Conservation (phyloP, 2,113 vertebrate genomes). For the Gadus macrocephalus region DNA sequence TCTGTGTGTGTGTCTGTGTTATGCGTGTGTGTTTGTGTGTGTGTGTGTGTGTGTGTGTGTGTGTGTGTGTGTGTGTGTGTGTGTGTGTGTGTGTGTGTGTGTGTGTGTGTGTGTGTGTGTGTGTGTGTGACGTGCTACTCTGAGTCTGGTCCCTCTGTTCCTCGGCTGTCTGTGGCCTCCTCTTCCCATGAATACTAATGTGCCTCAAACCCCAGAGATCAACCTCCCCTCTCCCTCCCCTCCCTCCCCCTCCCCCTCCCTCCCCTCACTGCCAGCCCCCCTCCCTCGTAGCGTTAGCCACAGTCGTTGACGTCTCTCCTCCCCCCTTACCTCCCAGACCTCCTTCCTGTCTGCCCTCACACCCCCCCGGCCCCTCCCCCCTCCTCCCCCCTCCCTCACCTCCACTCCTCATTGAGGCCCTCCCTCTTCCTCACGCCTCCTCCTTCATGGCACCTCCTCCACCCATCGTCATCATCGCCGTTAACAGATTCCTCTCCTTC, state of each 20-base stretch:
- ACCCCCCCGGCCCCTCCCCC: no score
- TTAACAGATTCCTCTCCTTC: neutral
- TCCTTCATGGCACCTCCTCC: neutral
- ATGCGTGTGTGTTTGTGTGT: neutral
- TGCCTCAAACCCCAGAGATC: slow-evolving; percentile 74
- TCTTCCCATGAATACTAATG: slow-evolving; percentile 77
- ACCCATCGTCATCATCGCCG: slow-evolving; percentile 10
- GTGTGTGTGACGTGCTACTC: slow-evolving; percentile 54
- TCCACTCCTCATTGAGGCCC: slow-evolving; percentile 24
- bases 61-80: slow-evolving; percentile 12
- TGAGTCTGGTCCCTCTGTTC: slow-evolving; percentile 68
- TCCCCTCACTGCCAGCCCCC: slow-evolving; percentile 31
- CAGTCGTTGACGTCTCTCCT: slow-evolving; percentile 45
- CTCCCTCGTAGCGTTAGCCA: slow-evolving; percentile 37
- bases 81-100: slow-evolving; percentile 24
- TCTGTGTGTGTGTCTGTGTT: neutral
- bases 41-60: slow-evolving; percentile 12
- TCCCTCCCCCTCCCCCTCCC: slow-evolving; percentile 39
- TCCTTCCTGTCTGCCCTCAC: slow-evolving; percentile 47
- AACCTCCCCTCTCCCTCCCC: slow-evolving; percentile 44
- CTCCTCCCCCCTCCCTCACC: neutral
- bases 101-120: slow-evolving; percentile 20
- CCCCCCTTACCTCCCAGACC: slow-evolving; percentile 64
- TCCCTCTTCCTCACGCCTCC: neutral
- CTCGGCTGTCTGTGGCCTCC: slow-evolving; percentile 74